Conservation (phyloP, 2,113 vertebrate species). For the Cololabis saira region DNA sequence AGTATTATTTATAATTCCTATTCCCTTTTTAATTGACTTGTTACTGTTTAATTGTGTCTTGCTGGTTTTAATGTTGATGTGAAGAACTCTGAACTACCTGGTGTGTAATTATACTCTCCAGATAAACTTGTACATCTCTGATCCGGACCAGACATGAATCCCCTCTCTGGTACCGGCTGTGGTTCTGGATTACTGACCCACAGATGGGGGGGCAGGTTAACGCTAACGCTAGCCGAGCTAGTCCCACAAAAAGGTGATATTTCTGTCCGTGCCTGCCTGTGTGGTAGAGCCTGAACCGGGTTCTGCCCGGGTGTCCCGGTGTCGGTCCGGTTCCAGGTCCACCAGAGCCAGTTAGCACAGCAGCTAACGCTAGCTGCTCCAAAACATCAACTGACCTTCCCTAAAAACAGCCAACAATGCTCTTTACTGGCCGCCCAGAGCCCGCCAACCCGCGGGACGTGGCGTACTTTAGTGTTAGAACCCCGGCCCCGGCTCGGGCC, state of each 20-base stretch:
- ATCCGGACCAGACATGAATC: too few species aligned
- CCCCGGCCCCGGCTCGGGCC: too few species aligned
- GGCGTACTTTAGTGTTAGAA: constrained; percentile 22
- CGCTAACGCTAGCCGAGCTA: constrained; percentile 68
- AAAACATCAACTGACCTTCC: constrained; percentile 88
- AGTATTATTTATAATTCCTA: too few species aligned
- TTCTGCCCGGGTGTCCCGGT: too few species aligned
- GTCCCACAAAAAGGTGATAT: constrained; percentile 21
- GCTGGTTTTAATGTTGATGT: too few species aligned
- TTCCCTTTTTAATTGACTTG: too few species aligned
- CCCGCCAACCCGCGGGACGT: constrained; percentile 35
- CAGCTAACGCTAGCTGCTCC: constrained; percentile 79
- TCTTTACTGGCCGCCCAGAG: constrained; percentile 40
- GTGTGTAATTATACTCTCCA: too few species aligned
- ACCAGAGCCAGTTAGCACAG: constrained; percentile 58
- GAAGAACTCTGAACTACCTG: too few species aligned
- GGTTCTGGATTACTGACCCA: neutral
- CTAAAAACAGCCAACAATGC: constrained; percentile 67
- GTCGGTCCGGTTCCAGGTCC: too few species aligned
- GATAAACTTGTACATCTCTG: too few species aligned
- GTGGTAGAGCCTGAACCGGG: neutral
- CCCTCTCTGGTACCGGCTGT: too few species aligned
- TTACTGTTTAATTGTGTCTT: too few species aligned
- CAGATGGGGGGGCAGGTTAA: constrained; percentile 41
- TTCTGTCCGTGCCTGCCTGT: constrained; percentile 17